Evolutionary conservation across 2,888 invertebrate genomes (phyloP), one percentile per base, ranked within the genome.

Genomic region (Agonopterix subpropinquella): DNA sequence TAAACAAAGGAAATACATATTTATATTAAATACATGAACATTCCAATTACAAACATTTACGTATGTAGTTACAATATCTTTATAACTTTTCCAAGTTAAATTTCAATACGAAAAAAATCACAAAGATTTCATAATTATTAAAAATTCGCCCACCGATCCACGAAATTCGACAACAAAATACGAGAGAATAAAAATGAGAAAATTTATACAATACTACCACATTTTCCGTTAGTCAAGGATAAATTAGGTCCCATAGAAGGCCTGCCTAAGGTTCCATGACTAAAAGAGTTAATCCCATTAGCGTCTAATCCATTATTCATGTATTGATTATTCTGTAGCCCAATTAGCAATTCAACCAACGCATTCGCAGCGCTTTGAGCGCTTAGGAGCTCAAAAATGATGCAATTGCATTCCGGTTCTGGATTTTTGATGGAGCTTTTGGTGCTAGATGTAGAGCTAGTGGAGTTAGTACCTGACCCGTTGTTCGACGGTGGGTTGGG

Each of bases 341-440:
- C 84, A 15, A 89, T 82, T 0, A 89, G 65, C 0, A 89, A 64
- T 5, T 89, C 89, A 0, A 89, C 86, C 0, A 89, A 55, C 0
- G 89, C 87, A 57, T 89, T 89, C 9, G 81, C 75, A 0, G 89
- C 81, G 52, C 78, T 78, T 43, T 87, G 85, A 0, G 87, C 84
- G 69, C 82, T 87, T 0, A 89, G 62, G 0, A 89, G 53, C 50
- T 88, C 87, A 57, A 84, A 84, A 8, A 89, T 76, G 8, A 88
- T 77, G 58, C 89, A 89, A 54, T 89, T 86, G 67, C 89, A 89
- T 43, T 88, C 87, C 0, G 85, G 81, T 41, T 86, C 86, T 0
- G 83, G 77, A 52, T 73, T 80, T 49, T 77, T 79, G 11, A 70
- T 57, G 4, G 65, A 65, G 50, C 71, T 74, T 46, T 79, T 81